phyloP scores from a whole-genome alignment of 2,797 vertebrate genomes.

The Silurus aristotelis region DNA sequence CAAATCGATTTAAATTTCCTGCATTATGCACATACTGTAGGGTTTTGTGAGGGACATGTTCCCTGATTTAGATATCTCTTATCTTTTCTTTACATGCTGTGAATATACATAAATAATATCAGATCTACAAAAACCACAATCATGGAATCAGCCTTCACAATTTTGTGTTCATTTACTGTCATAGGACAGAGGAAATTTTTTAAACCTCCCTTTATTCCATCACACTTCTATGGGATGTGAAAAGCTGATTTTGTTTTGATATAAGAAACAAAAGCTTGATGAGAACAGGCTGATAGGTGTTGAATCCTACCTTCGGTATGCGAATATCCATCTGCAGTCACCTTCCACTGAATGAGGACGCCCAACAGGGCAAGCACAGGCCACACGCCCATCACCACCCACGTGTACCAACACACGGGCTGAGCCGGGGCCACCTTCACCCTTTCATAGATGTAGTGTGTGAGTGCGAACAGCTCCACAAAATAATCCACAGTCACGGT shows the following conservation, averaged over 20 bases:
- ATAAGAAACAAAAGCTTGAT: background rate
- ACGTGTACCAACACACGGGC: constrained; percentile 95
- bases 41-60: background rate
- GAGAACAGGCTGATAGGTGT: background rate
- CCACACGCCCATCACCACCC: constrained; percentile 95
- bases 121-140: background rate
- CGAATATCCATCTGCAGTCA: constrained; percentile 93
- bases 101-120: background rate
- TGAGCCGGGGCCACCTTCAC: constrained; percentile 86
- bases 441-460: constrained; percentile 90
- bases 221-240: background rate
- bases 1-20: background rate
- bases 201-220: background rate
- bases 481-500: constrained; percentile 96
- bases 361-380: constrained; percentile 89
- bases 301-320: constrained; percentile 90
- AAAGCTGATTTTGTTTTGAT: background rate
- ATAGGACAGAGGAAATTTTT: background rate
- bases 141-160: background rate
- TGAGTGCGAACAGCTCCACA: constrained; percentile 91
- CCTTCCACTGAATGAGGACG: constrained; percentile 95
- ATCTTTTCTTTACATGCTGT: background rate
- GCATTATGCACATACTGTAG: too few relatives aligned
- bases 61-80: background rate
- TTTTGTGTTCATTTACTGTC: background rate